Evolutionary conservation across 2,888 invertebrate species (phyloP).

Genomic region (Hirtodrosophila confusa): DNA sequence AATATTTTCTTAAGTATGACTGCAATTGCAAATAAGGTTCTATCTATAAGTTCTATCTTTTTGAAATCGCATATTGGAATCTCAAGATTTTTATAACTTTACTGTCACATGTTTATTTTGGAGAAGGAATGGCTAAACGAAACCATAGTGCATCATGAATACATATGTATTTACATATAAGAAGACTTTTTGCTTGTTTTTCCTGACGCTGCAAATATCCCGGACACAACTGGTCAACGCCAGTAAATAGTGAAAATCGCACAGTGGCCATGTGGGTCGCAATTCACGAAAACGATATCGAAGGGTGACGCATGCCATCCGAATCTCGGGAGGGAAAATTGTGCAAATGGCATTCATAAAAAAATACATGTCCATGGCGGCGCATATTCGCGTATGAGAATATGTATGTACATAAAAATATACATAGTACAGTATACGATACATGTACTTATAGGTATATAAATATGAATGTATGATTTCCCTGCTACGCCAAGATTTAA

Average conservation of each 20-base stretch:
- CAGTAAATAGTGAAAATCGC: constrained; percentile 54
- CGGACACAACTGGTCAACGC: constrained; percentile 62
- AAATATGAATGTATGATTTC: constrained; percentile 22
- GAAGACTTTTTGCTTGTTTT: constrained; percentile 54
- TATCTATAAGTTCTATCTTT: no score
- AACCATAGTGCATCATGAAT: constrained; percentile 32
- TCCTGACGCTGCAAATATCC: constrained; percentile 66
- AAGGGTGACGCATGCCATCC: constrained; percentile 59
- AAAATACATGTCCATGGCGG: constrained; percentile 23
- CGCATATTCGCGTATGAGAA: constrained; percentile 37
- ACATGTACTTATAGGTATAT: neutral
- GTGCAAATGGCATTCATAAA: constrained; percentile 66
- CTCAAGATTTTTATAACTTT: no score
- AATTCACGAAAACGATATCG: constrained; percentile 51
- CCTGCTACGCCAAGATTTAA: constrained; percentile 13
- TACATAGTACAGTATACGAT: neutral
- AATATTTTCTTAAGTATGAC: no score
- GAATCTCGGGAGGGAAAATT: constrained; percentile 54
- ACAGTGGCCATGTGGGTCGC: constrained; percentile 32
- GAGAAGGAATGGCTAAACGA: neutral
- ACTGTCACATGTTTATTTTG: neutral
- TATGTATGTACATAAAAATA: constrained; percentile 2
- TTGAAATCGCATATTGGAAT: no score
- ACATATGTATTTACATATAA: constrained; percentile 35
- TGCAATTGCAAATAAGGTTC: no score